A percentile compares a stretch with the other conserved stretches of the same genome.
Conservation (phyloP, 2,113 vertebrate species). For the Misgurnus mizolepis region DNA sequence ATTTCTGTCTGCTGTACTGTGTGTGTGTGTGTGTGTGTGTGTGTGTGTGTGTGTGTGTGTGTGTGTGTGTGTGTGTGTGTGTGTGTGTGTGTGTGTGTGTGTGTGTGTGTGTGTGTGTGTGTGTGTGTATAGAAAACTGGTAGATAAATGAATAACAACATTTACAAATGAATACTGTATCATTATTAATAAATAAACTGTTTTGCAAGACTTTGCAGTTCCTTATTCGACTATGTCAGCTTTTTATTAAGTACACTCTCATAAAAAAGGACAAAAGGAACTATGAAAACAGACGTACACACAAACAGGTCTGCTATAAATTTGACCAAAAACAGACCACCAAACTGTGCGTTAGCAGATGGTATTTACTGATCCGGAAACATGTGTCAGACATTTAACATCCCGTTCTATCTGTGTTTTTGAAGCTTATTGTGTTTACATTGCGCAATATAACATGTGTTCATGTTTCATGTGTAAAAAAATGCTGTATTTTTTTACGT, state of each 20-base stretch:
- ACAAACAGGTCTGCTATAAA: background rate
- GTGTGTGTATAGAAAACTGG: background rate
- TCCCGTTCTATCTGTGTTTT: too few relatives aligned
- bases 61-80: background rate
- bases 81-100: too few relatives aligned
- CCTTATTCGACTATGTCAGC: background rate
- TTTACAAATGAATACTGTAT: background rate
- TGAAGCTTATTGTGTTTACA: too few relatives aligned
- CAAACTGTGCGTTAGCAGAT: background rate
- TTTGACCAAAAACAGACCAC: background rate
- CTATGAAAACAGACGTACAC: background rate
- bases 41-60: too few relatives aligned
- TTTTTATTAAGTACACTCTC: background rate
- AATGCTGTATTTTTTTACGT: too few relatives aligned
- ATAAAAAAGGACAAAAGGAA: background rate
- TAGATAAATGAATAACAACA: background rate
- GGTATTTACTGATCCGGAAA: background rate
- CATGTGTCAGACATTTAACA: background rate
- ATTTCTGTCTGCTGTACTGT: constrained; percentile 6
- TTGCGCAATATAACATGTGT: too few relatives aligned
- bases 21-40: background rate
- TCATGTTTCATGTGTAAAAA: too few relatives aligned
- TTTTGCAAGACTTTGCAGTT: background rate
- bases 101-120: too few relatives aligned
- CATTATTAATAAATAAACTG: background rate